Base-by-base conservation (phyloP, 1,140 invertebrate genomes). In the Tribolium madens region DNA sequence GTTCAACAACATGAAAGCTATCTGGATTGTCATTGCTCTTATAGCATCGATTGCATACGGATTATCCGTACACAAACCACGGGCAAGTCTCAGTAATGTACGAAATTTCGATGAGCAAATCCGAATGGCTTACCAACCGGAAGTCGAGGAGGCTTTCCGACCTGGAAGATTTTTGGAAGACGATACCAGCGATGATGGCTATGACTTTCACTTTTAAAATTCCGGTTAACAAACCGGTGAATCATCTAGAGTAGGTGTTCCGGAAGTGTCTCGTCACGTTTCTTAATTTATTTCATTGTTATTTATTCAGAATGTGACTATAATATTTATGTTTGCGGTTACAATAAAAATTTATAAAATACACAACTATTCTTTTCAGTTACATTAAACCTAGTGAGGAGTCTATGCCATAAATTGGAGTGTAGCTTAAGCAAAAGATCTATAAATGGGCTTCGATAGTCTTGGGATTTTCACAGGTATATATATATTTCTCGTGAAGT, bases 21-120 rank as follows among this genome's bases (percentile, higher is more conserved):
- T 64, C 1, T 64, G 57, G 57, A 33, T 64, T 26, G 36, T 33
- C 26, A 26, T 12, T n/a, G 26, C 26, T 7, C 9, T 42, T 64
- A 2, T 33, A 33, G 13, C 26, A 33, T n/a, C 57, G 31, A 4
- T 33, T 64, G 21, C 57, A 15, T 33, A 3, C 3, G 57, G 21
- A 33, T 64, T 64, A 64, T 64, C 57, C 12, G 33, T 33, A 12
- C 57, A 31, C 7, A 64, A 64, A 10, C 57, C 26, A 10, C 13
- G 10, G 5, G 57, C 47, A 5, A 50, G 70, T 15, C 17, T 72
- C 9, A 48, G 70, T 17, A 72, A 72, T 33, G 70, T 72, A n/a
- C 46, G 12, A 52, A 72, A 50, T 52, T 72, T 72, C 17, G 70
- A 72, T 50, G 70, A 50, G 17, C 70, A 72, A 50, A 33, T 72